Evolutionary conservation across 92 coral and sea anemone genomes (phyloP).

Genomic region (Epizoanthus stellaris): DNA sequence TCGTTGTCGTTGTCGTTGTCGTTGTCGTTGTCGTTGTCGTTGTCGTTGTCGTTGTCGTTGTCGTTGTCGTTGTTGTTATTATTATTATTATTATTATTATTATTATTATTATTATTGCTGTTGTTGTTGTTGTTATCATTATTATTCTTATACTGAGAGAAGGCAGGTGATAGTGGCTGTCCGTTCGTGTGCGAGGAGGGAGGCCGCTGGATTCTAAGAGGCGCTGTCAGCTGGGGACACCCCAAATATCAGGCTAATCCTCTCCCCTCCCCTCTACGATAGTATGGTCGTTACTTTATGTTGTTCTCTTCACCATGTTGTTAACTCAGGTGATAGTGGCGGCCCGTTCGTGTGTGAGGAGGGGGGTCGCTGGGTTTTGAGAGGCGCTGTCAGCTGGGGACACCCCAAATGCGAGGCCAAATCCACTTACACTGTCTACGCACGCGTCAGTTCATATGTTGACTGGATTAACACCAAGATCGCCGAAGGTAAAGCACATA

Average conservation of each 20-base stretch:
- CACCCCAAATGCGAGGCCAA: conserved; percentile 71
- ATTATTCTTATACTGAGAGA: too few relatives aligned
- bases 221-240: conserved; percentile 82
- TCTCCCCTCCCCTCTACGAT: too few relatives aligned
- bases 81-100: too few relatives aligned
- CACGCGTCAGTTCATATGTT: conserved; percentile 77
- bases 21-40: too few relatives aligned
- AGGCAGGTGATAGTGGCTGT: conserved; percentile 57
- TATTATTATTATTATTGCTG: too few relatives aligned
- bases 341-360: conserved; percentile 91
- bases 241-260: conserved; percentile 65
- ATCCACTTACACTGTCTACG: conserved; percentile 74
- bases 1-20: too few relatives aligned
- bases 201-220: conserved; percentile 70
- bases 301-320: too few relatives aligned
- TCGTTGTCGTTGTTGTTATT: too few relatives aligned
- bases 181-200: conserved; percentile 87
- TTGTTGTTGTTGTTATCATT: too few relatives aligned
- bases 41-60: too few relatives aligned
- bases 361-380: conserved; percentile 70
- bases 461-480: conserved; percentile 79
- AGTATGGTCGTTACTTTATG: too few relatives aligned
- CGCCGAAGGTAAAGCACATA: conserved; percentile 57
- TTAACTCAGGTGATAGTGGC: conserved; percentile 69
- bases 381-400: conserved; percentile 91